These are phyloP conservation scores for Drosophila navojoa DNA, from an alignment of 1,140 invertebrate genomes.

Conservation along the genomic window DNA sequence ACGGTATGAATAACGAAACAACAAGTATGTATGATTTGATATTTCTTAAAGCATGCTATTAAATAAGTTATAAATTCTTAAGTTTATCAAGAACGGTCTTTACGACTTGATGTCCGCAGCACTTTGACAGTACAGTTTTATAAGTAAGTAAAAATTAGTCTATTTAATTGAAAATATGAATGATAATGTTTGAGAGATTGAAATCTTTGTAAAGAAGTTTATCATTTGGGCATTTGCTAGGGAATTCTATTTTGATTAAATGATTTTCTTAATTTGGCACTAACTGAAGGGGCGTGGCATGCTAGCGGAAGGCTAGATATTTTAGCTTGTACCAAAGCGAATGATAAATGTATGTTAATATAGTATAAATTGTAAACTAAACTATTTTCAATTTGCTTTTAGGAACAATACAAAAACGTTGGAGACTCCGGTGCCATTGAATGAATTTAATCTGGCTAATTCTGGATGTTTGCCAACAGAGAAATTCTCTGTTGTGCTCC, in stretches of 20 bases:
- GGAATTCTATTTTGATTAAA: too few relatives aligned
- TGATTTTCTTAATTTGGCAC: too few relatives aligned
- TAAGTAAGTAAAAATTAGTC: conserved; percentile 31
- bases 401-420: conserved; percentile 65
- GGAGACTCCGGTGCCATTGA: conserved; percentile 42
- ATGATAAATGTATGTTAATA: too few relatives aligned
- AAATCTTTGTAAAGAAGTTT: too few relatives aligned
- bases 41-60: not conserved
- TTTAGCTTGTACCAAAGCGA: too few relatives aligned
- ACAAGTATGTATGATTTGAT: conserved; percentile 27
- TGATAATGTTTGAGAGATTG: too few relatives aligned
- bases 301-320: too few relatives aligned
- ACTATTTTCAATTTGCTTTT: not conserved
- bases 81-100: conserved; percentile 34
- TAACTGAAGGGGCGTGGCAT: too few relatives aligned
- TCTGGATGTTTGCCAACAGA: conserved; percentile 59
- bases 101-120: conserved; percentile 49
- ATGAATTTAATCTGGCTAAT: conserved; percentile 38
- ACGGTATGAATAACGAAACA: conserved; percentile 33
- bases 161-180: not conserved
- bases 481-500: conserved; percentile 74
- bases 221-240: too few relatives aligned
- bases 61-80: not conserved
- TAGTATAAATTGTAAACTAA: too few relatives aligned
- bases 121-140: conserved; percentile 60